These are phyloP conservation scores for Varanus komodoensis DNA, from an alignment of 2,113 vertebrate genomes.

Conservation along the genomic window DNA sequence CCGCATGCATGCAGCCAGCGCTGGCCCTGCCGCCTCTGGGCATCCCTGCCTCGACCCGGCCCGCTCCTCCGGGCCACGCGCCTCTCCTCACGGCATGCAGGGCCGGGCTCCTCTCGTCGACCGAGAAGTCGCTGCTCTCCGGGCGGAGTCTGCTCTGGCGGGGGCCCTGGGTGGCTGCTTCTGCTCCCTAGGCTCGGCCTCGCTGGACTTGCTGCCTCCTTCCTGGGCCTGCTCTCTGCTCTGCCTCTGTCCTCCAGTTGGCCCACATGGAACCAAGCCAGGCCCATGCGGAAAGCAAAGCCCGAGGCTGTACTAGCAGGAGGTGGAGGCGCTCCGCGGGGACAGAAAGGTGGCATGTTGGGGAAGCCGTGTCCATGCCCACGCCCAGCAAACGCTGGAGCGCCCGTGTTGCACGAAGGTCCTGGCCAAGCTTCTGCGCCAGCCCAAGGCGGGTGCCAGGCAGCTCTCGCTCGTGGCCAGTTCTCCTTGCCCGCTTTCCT, in stretches of 20 bases:
- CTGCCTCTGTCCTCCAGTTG: not conserved
- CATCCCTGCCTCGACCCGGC: not conserved
- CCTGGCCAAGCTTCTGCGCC: not conserved
- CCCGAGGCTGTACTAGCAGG: not conserved
- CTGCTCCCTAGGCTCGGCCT: not conserved
- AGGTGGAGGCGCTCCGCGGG: not conserved
- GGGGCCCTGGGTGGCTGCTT: not conserved
- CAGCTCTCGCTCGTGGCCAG: not conserved
- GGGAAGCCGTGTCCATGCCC: no score
- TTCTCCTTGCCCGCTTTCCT: not conserved
- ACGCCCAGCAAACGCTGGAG: not conserved
- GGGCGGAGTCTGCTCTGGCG: not conserved
- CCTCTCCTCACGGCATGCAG: not conserved
- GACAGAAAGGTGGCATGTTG: not conserved
- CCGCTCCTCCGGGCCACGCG: not conserved
- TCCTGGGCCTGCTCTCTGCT: no score
- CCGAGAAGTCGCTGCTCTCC: not conserved
- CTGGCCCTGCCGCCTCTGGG: slow-evolving; percentile 1
- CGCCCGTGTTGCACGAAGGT: rapidly evolving
- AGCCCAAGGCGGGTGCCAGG: no score
- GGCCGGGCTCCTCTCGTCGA: not conserved
- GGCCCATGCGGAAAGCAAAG: no score
- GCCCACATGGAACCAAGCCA: no score
- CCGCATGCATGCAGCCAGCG: slow-evolving; percentile 80
- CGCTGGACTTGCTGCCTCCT: not conserved